Conservation (phyloP, 2,888 invertebrate species). For the Seladonia tumulorum region DNA sequence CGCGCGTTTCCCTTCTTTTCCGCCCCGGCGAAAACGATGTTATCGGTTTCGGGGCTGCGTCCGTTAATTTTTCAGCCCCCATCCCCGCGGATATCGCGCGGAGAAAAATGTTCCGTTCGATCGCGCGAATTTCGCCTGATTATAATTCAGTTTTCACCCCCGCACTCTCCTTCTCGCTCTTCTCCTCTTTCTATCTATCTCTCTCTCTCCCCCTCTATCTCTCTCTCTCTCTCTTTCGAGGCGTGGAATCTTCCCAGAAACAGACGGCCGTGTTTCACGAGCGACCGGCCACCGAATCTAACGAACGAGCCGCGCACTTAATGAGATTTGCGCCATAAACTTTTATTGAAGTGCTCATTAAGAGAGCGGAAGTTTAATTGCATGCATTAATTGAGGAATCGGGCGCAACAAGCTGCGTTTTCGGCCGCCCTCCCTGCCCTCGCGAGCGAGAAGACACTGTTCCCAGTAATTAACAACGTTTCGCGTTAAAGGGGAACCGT, state of each 20-base stretch:
- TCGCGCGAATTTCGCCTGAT: conserved; percentile 27
- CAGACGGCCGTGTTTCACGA: conserved; percentile 18
- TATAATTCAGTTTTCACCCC: conserved; percentile 11
- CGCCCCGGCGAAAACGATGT: not conserved
- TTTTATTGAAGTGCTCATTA: conserved; percentile 55
- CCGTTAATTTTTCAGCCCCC: conserved; percentile 9
- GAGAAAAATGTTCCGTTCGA: conserved; percentile 12
- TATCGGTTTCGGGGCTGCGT: conserved; percentile 8
- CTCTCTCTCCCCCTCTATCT: not conserved
- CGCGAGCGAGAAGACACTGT: conserved; percentile 1
- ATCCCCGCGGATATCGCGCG: conserved; percentile 1
- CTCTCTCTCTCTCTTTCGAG: not conserved
- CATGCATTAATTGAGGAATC: conserved; percentile 53
- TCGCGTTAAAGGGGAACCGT: conserved; percentile 8
- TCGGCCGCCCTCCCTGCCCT: not conserved
- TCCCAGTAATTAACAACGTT: conserved; percentile 44
- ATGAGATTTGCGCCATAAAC: conserved; percentile 51
- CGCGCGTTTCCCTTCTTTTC: conserved; percentile 2
- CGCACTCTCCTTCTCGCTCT: too few relatives aligned
- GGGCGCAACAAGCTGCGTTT: conserved; percentile 37
- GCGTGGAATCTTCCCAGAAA: conserved; percentile 9
- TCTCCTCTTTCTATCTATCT: too few relatives aligned
- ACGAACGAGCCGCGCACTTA: conserved; percentile 42
- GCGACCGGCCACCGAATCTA: conserved; percentile 15
- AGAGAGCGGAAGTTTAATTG: conserved; percentile 57